Evolutionary conservation across 1,140 invertebrate genomes (phyloP), one percentile per base, ranked within the genome.

Genomic region (Drosophila obscura): DNA sequence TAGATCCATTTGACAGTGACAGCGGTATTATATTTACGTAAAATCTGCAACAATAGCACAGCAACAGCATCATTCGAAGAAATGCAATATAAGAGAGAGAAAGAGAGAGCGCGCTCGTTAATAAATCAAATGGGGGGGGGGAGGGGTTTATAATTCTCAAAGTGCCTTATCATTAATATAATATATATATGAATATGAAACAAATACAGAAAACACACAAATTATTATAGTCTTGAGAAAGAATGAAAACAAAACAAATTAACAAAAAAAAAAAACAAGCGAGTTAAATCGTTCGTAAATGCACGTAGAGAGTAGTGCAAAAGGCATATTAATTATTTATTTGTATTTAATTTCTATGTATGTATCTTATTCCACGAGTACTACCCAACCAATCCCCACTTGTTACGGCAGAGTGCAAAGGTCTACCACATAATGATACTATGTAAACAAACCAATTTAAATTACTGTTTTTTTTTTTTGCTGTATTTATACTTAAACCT

Each of bases 161-260:
- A 88, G 80, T 84, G 80, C 80, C 80, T 84, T 84, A 84, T 84
- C 83, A 59, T 75, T 75, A 85, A 77, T 85, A 83, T 80, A 74
- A 65, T 76, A 74, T 59, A 72, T 67, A 35, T 62, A 78, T 55
- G 61, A 60, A 77, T 63, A 76, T 60, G 50, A 52, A 66, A 44
- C 35, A 69, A 43, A 51, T 55, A 49, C 46, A 57, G 15, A 39
- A 7, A 46, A 61, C 41, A 64, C 57, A 59, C 66, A 50, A 63
- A 75, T 48, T 64, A 75, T 66, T 49, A 63, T 74, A 74, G 52
- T 58, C 58, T 52, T 74, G 53, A 52, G 53, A 44, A 74, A 69
- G 19, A 46, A 9, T 26, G 28, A 58, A 65, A 71, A 46, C 41
- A 22, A 73, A 43, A 53, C 9, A 19, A 48, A n/a, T n/a, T n/a